A percentile compares a stretch with the other conserved stretches of the same genome.
phyloP scores from a whole-genome alignment of 2,113 vertebrate genomes.

The Sphyrna mokarran region DNA sequence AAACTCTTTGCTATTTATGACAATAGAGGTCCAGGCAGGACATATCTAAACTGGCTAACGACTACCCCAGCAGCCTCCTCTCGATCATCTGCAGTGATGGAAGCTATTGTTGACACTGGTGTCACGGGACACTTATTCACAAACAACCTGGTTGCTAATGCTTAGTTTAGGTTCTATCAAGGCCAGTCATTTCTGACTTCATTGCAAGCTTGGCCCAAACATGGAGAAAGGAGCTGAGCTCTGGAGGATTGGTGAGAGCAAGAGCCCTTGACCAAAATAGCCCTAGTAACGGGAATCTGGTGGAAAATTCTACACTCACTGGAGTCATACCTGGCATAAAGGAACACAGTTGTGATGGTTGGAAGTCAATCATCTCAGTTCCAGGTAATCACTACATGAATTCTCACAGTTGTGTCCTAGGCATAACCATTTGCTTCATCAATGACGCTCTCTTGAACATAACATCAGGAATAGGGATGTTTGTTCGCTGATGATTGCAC shows the following conservation, averaged over 20 bases:
- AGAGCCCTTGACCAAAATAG: background rate
- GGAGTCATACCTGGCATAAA: background rate
- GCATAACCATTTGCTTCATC: background rate
- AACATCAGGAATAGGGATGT: background rate
- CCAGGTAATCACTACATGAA: background rate
- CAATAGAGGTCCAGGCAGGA: background rate
- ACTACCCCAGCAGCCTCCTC: background rate
- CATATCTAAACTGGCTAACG: background rate
- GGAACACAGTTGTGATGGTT: background rate
- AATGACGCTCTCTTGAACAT: background rate
- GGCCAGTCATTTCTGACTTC: background rate
- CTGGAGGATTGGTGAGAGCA: background rate
- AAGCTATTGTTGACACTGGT: background rate
- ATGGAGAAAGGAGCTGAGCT: background rate
- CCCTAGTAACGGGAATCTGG: background rate
- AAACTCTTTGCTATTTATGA: conserved; percentile 25
- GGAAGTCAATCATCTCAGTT: background rate
- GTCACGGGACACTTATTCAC: background rate
- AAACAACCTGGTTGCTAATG: background rate
- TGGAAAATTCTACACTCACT: background rate
- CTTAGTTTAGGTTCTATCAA: background rate
- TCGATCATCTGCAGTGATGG: background rate
- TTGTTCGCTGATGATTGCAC: background rate
- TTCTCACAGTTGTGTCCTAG: too few species aligned
- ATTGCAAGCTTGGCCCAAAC: background rate